Conservation (phyloP, 2,113 vertebrate species). For the Candoia aspera region DNA sequence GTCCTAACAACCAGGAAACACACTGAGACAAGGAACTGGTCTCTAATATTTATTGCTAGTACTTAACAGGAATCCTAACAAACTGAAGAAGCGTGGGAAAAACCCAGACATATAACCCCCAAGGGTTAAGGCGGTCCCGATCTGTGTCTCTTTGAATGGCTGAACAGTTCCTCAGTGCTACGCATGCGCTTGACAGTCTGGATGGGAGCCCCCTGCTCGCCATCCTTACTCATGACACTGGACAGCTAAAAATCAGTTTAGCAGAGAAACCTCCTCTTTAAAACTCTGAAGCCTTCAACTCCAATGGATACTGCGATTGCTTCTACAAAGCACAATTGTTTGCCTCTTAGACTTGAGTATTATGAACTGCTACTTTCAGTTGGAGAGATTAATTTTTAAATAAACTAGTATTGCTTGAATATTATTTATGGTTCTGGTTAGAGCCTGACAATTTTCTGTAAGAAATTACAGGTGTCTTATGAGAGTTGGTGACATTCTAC, state of each 20-base stretch:
- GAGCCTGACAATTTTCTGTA: neutral
- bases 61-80: too few species aligned
- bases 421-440: neutral
- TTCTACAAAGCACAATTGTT: neutral
- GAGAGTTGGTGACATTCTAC: neutral
- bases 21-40: too few species aligned
- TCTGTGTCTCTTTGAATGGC: too few species aligned
- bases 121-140: too few species aligned
- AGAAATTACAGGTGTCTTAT: conserved; percentile 6
- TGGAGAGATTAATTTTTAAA: conserved; percentile 13
- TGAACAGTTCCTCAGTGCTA: too few species aligned
- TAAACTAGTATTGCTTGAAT: neutral
- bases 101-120: too few species aligned
- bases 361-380: neutral
- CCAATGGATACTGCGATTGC: neutral
- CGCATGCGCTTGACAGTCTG: too few species aligned
- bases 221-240: too few species aligned
- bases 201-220: too few species aligned
- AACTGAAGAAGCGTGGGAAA: too few species aligned
- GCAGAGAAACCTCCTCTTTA: neutral
- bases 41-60: too few species aligned
- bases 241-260: neutral
- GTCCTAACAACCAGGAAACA: too few species aligned
- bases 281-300: neutral
- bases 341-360: neutral